A percentile compares a stretch with the other conserved stretches of the same genome.
These are phyloP conservation scores for Pollenia angustigena DNA, from an alignment of 2,888 invertebrate genomes.

Conservation along the genomic window DNA sequence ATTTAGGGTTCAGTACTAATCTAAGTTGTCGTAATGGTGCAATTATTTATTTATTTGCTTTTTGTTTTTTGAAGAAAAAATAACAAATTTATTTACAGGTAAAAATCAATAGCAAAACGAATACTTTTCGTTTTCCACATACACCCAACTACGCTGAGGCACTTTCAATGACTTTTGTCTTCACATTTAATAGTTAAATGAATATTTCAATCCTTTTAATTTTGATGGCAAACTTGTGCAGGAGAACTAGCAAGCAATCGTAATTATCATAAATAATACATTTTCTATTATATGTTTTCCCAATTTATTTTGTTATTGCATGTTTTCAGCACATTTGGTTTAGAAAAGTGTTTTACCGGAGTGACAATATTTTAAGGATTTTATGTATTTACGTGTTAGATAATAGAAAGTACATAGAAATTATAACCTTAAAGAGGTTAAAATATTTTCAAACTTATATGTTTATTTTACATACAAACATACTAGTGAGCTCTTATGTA, in stretches of 20 bases:
- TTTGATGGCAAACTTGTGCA: slow-evolving; percentile 16
- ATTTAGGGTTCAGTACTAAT: no score
- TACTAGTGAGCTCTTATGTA: slow-evolving; percentile 3
- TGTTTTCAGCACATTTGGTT: slow-evolving; percentile 65
- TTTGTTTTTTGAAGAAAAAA: not conserved
- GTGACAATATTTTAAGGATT: slow-evolving; percentile 70
- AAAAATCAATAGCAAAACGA: slow-evolving; percentile 3
- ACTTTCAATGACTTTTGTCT: slow-evolving; percentile 16
- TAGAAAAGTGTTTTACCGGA: slow-evolving; percentile 60
- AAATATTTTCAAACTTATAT: no score
- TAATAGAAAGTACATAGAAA: slow-evolving; percentile 28
- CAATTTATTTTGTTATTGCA: slow-evolving; percentile 71
- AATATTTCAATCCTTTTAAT: slow-evolving; percentile 49
- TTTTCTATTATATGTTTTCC: slow-evolving; percentile 47
- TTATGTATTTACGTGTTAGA: slow-evolving; percentile 62
- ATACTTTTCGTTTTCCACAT: not conserved
- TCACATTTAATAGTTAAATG: slow-evolving; percentile 19
- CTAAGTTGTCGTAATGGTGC: not conserved
- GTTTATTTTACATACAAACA: no score
- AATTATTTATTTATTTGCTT: not conserved
- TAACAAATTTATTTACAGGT: not conserved
- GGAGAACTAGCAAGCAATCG: slow-evolving; percentile 19
- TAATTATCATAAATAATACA: slow-evolving; percentile 59
- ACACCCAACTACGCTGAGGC: not conserved
- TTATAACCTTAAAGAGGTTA: no score